phyloP scores from a whole-genome alignment of 2,797 vertebrate genomes.

The Hippoglossus hippoglossus region DNA sequence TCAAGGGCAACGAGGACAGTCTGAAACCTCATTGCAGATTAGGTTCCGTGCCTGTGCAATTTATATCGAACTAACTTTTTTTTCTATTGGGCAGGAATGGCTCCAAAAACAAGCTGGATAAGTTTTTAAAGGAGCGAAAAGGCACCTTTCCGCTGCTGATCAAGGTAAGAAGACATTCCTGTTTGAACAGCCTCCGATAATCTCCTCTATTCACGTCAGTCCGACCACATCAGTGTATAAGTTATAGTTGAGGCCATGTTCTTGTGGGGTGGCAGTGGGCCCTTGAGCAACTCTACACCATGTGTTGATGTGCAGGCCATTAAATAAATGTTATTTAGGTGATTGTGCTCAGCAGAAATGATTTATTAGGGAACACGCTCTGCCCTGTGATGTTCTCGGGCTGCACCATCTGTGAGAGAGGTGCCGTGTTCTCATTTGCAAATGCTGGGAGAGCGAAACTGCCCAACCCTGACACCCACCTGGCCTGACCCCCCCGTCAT shows the following conservation, averaged over 20 bases:
- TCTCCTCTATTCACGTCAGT: not conserved
- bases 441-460: conserved; percentile 14
- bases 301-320: conserved; percentile 45
- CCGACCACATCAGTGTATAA: conserved; percentile 10
- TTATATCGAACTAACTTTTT: not conserved
- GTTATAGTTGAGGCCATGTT: conserved; percentile 22
- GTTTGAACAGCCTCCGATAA: not conserved
- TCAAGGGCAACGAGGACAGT: not conserved
- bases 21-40: not conserved
- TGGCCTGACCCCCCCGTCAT: conserved; percentile 8
- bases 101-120: conserved; percentile 62
- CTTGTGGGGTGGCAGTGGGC: conserved; percentile 16
- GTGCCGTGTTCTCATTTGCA: conserved; percentile 25
- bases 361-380: conserved; percentile 66
- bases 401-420: conserved; percentile 26
- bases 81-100: conserved; percentile 59
- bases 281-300: conserved; percentile 49
- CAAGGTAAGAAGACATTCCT: conserved; percentile 64
- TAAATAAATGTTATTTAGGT: conserved; percentile 67
- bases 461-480: conserved; percentile 9
- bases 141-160: conserved; percentile 65
- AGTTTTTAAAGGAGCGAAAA: conserved; percentile 65
- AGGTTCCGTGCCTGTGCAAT: not conserved
- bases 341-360: conserved; percentile 63
- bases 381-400: conserved; percentile 55